Evolutionary conservation across 2,797 vertebrate genomes (phyloP).

Genomic region (Cetoscarus ocellatus): DNA sequence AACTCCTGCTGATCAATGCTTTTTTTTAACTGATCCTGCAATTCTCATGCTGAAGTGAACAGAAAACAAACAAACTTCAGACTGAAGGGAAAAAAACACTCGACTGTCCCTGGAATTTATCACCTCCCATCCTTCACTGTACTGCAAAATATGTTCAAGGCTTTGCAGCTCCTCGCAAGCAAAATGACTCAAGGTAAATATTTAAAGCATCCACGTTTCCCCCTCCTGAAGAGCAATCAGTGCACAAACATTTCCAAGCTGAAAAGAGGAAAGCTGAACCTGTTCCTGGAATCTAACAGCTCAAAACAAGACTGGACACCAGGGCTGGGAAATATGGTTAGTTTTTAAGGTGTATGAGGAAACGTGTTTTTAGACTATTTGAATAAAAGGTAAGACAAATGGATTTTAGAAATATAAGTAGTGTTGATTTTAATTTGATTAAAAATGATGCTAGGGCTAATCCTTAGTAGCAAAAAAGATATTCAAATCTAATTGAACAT

Average conservation of each 20-base stretch:
- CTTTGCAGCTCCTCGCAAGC: slow-evolving; percentile 47
- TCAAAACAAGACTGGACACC: slow-evolving; percentile 6
- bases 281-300: slow-evolving; percentile 34
- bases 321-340: too few species aligned
- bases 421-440: too few species aligned
- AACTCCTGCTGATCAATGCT: neutral
- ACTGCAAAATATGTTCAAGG: slow-evolving; percentile 36
- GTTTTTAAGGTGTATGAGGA: too few species aligned
- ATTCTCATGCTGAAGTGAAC: slow-evolving; percentile 10
- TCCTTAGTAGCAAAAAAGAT: too few species aligned
- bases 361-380: too few species aligned
- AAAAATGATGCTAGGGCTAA: too few species aligned
- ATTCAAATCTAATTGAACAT: too few species aligned
- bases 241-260: slow-evolving; percentile 1
- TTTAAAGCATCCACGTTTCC: slow-evolving; percentile 45
- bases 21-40: neutral
- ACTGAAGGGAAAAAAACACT: neutral
- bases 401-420: too few species aligned
- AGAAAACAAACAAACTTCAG: slow-evolving; percentile 33
- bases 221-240: slow-evolving; percentile 3
- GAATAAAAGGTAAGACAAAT: too few species aligned
- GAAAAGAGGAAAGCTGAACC: neutral
- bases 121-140: slow-evolving; percentile 57
- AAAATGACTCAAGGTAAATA: slow-evolving; percentile 51
- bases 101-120: slow-evolving; percentile 61